Percentiles rank a stretch among this genome's conserved stretches.
These are phyloP conservation scores for Phaenicophaeus curvirostris DNA, from an alignment of 2,797 vertebrate genomes.

Conservation along the genomic window DNA sequence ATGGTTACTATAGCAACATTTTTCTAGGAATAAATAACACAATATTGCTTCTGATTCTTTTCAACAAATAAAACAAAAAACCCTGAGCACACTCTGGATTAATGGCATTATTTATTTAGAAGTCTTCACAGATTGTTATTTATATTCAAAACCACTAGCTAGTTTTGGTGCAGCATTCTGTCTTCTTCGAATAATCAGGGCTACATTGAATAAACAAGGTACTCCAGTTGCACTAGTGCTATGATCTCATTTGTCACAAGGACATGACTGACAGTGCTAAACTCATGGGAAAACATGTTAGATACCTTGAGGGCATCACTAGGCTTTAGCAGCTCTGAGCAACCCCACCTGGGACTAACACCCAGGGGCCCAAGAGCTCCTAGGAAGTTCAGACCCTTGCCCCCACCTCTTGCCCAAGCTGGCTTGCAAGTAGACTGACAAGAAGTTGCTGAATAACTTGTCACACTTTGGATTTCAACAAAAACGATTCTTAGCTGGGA, in stretches of 20 bases:
- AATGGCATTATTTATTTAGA: conserved; percentile 71
- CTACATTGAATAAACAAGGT: not conserved
- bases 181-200: not conserved
- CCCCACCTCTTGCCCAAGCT: not conserved
- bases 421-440: not conserved
- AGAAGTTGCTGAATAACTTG: not conserved
- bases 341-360: not conserved
- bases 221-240: not conserved
- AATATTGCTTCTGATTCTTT: conserved; percentile 50
- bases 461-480: not conserved
- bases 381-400: not conserved
- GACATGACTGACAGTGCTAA: not conserved
- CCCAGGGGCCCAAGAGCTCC: not conserved
- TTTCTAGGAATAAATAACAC: conserved; percentile 70
- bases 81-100: conserved; percentile 18
- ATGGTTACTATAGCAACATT: conserved; percentile 78
- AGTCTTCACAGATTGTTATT: conserved; percentile 24
- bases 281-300: not conserved
- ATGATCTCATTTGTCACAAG: conserved; percentile 14
- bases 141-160: conserved; percentile 30
- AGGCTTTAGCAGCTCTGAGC: not conserved
- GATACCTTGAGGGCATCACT: not conserved
- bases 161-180: conserved; percentile 1
- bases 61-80: conserved; percentile 55
- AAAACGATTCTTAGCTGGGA: not conserved